Conservation (phyloP, 2,888 invertebrate genomes). For the Theretra japonica region DNA sequence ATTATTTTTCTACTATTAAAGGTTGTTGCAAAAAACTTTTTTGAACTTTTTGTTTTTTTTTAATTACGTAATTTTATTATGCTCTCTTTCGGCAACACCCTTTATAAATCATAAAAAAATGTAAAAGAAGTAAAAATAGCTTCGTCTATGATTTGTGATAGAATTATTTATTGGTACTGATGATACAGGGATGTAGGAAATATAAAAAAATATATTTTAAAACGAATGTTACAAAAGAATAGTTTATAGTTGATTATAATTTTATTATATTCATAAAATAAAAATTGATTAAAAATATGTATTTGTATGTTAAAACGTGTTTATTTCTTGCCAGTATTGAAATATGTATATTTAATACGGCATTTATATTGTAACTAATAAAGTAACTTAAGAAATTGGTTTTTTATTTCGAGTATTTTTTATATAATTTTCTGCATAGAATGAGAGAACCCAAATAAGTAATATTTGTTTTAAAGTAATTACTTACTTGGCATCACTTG, state of each 20-base stretch:
- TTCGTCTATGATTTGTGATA: background rate
- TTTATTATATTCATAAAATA: background rate
- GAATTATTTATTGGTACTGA: background rate
- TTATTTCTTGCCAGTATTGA: slow-evolving; percentile 17
- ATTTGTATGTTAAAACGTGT: slow-evolving; percentile 2
- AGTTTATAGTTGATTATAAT: background rate
- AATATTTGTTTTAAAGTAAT: too few species aligned
- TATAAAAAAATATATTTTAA: slow-evolving; percentile 2
- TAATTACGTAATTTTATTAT: background rate
- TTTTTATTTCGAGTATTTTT: background rate
- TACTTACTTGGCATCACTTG: too few species aligned
- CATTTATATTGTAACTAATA: slow-evolving; percentile 8
- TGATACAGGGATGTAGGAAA: background rate
- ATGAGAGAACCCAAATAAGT: too few species aligned
- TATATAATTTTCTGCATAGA: background rate
- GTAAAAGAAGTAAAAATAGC: background rate
- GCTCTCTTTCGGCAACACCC: background rate
- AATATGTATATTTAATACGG: slow-evolving; percentile 19
- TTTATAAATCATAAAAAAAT: background rate
- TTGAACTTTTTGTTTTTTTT: too few species aligned
- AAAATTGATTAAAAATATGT: slow-evolving; percentile 4
- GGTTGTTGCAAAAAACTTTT: too few species aligned
- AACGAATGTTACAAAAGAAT: background rate
- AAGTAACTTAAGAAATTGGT: background rate
- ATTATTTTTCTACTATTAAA: too few species aligned